Percentiles rank a stretch among this genome's conserved stretches.
These are phyloP conservation scores for Heterocephalus glaber DNA, from an alignment of 2,113 vertebrate species.

Conservation along the genomic window DNA sequence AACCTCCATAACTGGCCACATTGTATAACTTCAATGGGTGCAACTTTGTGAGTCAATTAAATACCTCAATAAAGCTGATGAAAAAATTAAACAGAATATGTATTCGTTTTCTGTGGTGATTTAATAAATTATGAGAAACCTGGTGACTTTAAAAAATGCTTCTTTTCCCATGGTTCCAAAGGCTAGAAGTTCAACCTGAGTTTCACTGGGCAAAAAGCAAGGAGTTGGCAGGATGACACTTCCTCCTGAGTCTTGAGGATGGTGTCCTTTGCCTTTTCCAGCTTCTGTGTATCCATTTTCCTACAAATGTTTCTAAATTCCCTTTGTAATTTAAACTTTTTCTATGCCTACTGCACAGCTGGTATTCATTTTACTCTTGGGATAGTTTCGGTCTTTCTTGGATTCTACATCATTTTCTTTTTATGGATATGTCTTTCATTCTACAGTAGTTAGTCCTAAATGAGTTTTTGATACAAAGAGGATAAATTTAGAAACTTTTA, in stretches of 20 bases:
- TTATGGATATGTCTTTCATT: neutral
- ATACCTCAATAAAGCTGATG: neutral
- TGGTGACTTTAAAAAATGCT: neutral
- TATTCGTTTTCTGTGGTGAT: neutral
- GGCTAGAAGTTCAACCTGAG: neutral
- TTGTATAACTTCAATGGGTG: neutral
- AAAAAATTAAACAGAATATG: neutral
- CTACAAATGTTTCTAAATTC: neutral
- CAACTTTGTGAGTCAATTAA: neutral
- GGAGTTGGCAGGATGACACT: neutral
- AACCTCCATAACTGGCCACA: neutral
- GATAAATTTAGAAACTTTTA: neutral
- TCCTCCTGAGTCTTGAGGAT: neutral
- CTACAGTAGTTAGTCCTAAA: neutral
- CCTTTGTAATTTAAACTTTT: neutral
- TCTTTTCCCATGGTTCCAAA: neutral
- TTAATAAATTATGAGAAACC: neutral
- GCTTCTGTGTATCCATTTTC: neutral
- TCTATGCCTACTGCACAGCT: neutral
- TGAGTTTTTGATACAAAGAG: neutral
- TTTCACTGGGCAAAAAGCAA: neutral
- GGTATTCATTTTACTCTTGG: neutral
- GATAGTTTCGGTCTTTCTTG: neutral
- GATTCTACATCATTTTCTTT: neutral
- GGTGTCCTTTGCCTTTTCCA: no score